phyloP scores from a whole-genome alignment of 2,797 vertebrate genomes.

The Anabacerthia variegaticeps region DNA sequence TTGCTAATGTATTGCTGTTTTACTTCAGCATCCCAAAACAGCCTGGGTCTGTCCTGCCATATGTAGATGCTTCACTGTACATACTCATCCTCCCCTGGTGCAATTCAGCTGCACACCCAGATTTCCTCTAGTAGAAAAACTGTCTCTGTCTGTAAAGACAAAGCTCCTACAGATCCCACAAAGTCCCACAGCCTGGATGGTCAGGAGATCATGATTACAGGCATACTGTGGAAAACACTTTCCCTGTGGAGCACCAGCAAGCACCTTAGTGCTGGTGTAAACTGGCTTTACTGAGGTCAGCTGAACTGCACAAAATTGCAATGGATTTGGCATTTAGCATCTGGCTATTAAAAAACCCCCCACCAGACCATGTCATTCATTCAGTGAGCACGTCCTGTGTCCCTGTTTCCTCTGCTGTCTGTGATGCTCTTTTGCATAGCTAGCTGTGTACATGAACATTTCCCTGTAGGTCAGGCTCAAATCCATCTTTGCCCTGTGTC shows the following conservation, averaged over 20 bases:
- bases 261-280: not conserved
- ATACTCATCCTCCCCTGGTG: not conserved
- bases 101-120: not conserved
- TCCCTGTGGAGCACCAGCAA: not conserved
- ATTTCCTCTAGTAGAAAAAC: not conserved
- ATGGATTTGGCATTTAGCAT: not conserved
- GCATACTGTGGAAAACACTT: not conserved
- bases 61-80: not conserved
- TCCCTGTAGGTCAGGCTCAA: not conserved
- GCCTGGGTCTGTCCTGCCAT: not conserved
- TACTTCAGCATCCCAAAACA: not conserved
- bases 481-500: not conserved
- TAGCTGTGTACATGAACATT: not conserved
- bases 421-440: not conserved
- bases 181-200: not conserved
- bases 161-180: not conserved
- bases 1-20: not conserved
- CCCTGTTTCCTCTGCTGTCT: not conserved
- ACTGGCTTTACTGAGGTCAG: not conserved
- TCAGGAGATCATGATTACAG: not conserved
- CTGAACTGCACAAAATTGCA: not conserved
- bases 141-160: not conserved
- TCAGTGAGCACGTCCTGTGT: not conserved
- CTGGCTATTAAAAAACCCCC: not conserved
- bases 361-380: not conserved